Evolutionary conservation across 2,113 vertebrate genomes (phyloP), one percentile per base, ranked within the genome.

Genomic region (Nothoprocta perdicaria): DNA sequence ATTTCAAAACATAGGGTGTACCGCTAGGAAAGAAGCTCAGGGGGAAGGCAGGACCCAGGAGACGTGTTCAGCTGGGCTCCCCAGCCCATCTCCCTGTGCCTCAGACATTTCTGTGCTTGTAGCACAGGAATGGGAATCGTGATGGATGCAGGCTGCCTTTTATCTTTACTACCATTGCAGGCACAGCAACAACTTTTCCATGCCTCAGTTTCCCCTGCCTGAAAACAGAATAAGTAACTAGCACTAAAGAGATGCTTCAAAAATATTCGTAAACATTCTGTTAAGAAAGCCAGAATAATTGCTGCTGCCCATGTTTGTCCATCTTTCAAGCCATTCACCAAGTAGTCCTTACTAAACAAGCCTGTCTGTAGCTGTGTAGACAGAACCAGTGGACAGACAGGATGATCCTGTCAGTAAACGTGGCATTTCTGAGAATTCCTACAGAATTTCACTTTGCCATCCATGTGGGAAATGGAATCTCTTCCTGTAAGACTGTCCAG

Each of bases 311-410:
- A 24, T 33, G 5, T 69, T 80, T 57, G 35, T 80, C 50, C 3
- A 15, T 61, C 61, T 57, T 53, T 31, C 31, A 16, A 48, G 53
- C 6, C 66, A 33, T 38, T 82, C 33, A n/a, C 19, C 8, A 35
- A 58, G 43, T 41, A 53, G 41, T 48, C 41, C 72, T 85, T 50
- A n/a, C 72, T 2, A 3, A 89, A 45, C 11, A n/a, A 31, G 18
- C 13, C 31, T 14, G 12, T 22, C 11, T 6, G 22, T 45, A 33
- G 23, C n/a, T 48, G 24, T 27, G 40, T 68, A 52, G 62, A 53
- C 62, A 66, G 31, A 33, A 7, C 7, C 38, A 31, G 40, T 0
- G 2, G 45, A 6, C 7, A 50, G 41, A n/a, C 24, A 1, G 6
- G 57, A 52, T 31, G 23, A 2, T 41, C 38, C 40, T 35, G 60